Evolutionary conservation across 2,113 vertebrate genomes (phyloP).

Genomic region (Damaliscus lunatus): DNA sequence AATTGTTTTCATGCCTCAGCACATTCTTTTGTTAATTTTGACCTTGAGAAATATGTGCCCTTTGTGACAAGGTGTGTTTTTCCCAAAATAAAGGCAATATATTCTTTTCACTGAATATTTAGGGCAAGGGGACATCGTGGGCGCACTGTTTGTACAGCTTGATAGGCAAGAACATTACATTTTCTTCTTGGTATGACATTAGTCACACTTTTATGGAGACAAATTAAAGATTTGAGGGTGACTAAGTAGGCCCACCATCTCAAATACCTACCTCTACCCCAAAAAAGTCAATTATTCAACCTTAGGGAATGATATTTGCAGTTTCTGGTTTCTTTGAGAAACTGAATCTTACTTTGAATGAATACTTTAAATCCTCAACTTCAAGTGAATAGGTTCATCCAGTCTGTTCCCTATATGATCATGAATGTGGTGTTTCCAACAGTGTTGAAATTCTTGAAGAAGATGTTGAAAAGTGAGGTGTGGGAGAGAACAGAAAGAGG

Average conservation of each 20-base stretch:
- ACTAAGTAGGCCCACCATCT: background rate
- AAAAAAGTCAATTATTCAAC: background rate
- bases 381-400: background rate
- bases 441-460: background rate
- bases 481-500: background rate
- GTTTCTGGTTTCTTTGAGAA: background rate
- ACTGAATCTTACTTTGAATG: background rate
- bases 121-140: background rate
- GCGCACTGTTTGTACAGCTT: background rate
- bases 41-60: background rate
- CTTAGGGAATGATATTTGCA: background rate
- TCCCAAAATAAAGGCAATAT: background rate
- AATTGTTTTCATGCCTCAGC: background rate
- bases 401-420: background rate
- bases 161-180: background rate
- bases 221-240: background rate
- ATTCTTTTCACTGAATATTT: background rate
- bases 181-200: background rate
- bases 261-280: background rate
- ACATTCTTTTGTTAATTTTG: background rate
- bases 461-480: background rate
- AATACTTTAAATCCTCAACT: background rate
- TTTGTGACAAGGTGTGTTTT: background rate
- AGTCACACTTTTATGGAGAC: background rate
- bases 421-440: background rate